A percentile compares a stretch with the other conserved stretches of the same genome.
Conservation (phyloP, 2,113 vertebrate species). For the Manacus vitellinus region DNA sequence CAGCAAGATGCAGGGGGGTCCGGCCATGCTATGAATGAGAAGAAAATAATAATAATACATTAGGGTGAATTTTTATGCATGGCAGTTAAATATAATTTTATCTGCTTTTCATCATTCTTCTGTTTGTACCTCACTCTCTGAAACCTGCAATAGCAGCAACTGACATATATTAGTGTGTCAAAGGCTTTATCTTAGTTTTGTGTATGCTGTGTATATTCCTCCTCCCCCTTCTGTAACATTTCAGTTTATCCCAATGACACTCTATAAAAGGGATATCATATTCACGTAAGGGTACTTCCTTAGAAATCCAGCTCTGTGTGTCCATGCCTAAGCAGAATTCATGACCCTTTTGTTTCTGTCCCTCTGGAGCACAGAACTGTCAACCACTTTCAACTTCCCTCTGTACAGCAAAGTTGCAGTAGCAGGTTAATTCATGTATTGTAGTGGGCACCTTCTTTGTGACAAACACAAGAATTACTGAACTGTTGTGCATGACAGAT, state of each 20-base stretch:
- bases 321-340: background rate
- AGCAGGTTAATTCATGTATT: background rate
- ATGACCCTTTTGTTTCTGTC: background rate
- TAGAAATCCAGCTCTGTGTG: background rate
- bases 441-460: background rate
- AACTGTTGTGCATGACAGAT: background rate
- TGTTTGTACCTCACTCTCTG: background rate
- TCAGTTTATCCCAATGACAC: background rate
- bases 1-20: conserved; percentile 91
- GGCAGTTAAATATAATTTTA: background rate
- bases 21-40: conserved; percentile 87
- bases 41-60: conserved; percentile 36
- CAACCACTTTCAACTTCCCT: background rate
- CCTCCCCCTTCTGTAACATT: background rate
- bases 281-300: background rate
- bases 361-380: background rate
- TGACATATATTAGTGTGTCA: background rate
- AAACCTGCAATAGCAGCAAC: background rate
- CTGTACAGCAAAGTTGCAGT: background rate
- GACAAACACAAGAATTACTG: background rate
- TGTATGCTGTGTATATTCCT: background rate
- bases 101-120: background rate
- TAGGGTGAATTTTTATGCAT: background rate
- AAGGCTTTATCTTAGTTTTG: background rate
- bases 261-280: background rate